These are phyloP conservation scores for Scytalopus superciliaris DNA, from an alignment of 2,113 vertebrate genomes.

Conservation along the genomic window DNA sequence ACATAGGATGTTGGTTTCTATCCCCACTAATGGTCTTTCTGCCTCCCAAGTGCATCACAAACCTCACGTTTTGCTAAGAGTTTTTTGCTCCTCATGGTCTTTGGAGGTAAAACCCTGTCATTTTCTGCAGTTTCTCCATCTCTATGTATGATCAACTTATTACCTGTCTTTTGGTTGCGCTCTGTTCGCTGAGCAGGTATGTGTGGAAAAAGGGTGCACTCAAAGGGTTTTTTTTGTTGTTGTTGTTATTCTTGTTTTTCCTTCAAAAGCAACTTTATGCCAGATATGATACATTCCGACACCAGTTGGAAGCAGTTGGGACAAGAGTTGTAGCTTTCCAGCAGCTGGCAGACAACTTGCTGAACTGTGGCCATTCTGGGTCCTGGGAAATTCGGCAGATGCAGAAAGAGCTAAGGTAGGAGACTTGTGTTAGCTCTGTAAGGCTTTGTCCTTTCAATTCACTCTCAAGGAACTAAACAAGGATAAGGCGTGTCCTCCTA, in stretches of 20 bases:
- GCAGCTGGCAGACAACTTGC: slow-evolving; percentile 71
- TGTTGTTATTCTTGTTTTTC: neutral
- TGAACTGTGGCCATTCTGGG: slow-evolving; percentile 70
- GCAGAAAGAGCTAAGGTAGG: slow-evolving; percentile 80
- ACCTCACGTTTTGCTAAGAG: neutral
- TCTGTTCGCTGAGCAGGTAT: neutral
- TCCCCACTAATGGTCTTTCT: neutral
- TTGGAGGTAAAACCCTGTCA: neutral
- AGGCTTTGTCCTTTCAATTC: neutral
- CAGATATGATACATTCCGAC: slow-evolving; percentile 79
- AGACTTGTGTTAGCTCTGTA: neutral
- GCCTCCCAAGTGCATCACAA: neutral
- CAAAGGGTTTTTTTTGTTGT: neutral
- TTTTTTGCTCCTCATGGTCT: neutral
- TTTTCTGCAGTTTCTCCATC: neutral
- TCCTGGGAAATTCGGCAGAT: slow-evolving; percentile 66
- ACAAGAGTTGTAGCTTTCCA: slow-evolving; percentile 74
- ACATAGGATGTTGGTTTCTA: neutral
- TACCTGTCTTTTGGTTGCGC: neutral
- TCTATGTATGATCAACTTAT: neutral
- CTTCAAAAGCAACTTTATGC: slow-evolving; percentile 78
- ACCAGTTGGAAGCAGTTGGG: slow-evolving; percentile 77
- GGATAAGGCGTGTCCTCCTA: neutral
- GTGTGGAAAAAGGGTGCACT: neutral
- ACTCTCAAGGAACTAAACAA: neutral